phyloP scores from a whole-genome alignment of 2,888 invertebrate genomes.

The Conistra vaccinii region DNA sequence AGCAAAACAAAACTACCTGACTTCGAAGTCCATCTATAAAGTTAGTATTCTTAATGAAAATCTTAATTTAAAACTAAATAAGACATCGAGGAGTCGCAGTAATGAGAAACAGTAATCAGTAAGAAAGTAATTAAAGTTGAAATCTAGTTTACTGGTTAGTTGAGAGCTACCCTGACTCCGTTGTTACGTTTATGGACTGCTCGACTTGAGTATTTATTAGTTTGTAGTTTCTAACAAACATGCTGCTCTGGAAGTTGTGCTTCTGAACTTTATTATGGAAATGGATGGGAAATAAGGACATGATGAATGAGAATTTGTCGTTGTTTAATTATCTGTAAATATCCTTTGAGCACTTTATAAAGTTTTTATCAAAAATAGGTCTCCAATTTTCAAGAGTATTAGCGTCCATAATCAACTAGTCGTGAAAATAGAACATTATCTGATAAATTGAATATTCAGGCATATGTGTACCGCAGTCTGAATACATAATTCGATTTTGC shows the following conservation, averaged over 20 bases:
- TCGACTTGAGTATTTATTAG: constrained; percentile 32
- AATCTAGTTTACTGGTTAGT: constrained; percentile 56
- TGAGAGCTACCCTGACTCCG: constrained; percentile 32
- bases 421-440: background rate
- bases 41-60: constrained; percentile 60
- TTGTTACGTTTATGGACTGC: constrained; percentile 42
- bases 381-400: background rate
- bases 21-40: constrained; percentile 47
- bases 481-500: background rate
- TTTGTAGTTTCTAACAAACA: constrained; percentile 17
- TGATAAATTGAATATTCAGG: background rate
- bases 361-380: background rate
- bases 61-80: constrained; percentile 66
- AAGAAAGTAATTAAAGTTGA: constrained; percentile 67
- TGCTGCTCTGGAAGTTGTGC: constrained; percentile 4
- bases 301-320: background rate
- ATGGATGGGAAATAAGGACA: background rate
- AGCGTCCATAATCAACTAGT: too few species aligned
- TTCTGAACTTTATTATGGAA: background rate
- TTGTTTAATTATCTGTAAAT: background rate
- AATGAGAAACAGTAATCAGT: constrained; percentile 67
- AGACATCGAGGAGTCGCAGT: constrained; percentile 54
- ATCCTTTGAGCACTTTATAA: background rate
- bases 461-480: background rate
- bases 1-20: constrained; percentile 46